A percentile compares a stretch with the other conserved stretches of the same genome.
These are phyloP conservation scores for Tolypeutes matacus DNA, from an alignment of 2,797 vertebrate species.

Conservation along the genomic window DNA sequence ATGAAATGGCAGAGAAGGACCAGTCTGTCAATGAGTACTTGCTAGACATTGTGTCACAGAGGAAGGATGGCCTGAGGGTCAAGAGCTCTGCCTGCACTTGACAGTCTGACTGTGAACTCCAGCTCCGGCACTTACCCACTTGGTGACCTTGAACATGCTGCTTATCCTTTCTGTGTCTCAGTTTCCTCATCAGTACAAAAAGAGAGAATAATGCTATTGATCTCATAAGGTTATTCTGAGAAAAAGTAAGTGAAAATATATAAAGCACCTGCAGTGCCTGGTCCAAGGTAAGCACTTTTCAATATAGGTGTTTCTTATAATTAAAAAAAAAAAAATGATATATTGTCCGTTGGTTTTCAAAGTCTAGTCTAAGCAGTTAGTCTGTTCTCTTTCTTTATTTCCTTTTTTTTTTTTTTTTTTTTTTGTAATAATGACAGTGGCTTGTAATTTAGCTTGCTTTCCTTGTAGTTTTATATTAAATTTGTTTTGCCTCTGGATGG, in stretches of 20 bases:
- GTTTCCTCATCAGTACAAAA: background rate
- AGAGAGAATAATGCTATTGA: background rate
- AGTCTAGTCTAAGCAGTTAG: background rate
- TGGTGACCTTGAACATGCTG: background rate
- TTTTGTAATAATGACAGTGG: background rate
- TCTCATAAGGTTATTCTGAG: background rate
- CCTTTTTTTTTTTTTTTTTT: background rate
- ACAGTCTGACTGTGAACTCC: background rate
- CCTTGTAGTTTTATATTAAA: background rate
- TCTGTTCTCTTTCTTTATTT: background rate
- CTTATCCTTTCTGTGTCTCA: background rate
- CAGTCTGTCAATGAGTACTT: background rate
- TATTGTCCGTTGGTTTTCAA: background rate
- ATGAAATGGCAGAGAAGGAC: background rate
- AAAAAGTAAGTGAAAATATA: background rate
- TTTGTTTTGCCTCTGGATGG: background rate
- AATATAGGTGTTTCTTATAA: background rate
- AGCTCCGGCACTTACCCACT: background rate
- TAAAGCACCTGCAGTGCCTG: background rate
- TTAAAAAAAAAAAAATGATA: background rate
- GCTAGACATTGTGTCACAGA: background rate
- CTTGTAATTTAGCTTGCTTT: background rate
- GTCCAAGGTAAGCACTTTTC: background rate
- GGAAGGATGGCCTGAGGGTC: background rate
- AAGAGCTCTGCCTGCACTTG: background rate